Evolutionary conservation across 2,888 invertebrate species (phyloP).

Genomic region (Elgonia sp.): DNA sequence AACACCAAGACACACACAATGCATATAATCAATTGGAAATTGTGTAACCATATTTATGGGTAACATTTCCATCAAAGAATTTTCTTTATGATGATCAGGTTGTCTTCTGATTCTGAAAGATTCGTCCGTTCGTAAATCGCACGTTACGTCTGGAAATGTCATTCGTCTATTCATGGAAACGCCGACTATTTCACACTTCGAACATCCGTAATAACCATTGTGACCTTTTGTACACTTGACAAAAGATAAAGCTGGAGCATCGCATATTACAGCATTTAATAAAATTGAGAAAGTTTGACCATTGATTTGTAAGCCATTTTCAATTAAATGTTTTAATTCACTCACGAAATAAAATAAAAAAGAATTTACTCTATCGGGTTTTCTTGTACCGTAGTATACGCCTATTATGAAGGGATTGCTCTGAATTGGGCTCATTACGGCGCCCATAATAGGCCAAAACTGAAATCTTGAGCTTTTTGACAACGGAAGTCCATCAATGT

Average conservation of each 20-base stretch:
- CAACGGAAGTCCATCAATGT: conserved; percentile 25
- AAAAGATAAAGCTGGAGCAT: conserved; percentile 38
- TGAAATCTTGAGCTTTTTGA: conserved; percentile 18
- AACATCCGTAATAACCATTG: conserved; percentile 25
- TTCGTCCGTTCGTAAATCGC: conserved; percentile 16
- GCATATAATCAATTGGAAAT: conserved; percentile 43
- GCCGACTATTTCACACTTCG: neutral
- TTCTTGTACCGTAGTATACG: conserved; percentile 10
- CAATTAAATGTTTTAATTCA: conserved; percentile 11
- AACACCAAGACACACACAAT: conserved; percentile 38
- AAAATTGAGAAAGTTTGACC: neutral
- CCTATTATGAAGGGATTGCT: conserved; percentile 26
- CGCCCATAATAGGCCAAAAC: conserved; percentile 22
- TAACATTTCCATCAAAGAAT: conserved; percentile 14
- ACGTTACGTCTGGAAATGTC: conserved; percentile 37
- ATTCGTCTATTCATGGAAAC: conserved; percentile 6
- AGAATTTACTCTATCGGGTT: conserved; percentile 19
- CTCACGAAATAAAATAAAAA: conserved; percentile 26
- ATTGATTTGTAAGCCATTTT: neutral
- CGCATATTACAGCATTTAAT: conserved; percentile 39
- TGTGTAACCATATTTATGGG: conserved; percentile 11
- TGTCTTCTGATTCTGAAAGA: conserved; percentile 22
- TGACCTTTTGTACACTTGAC: conserved; percentile 26
- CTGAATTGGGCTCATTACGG: neutral
- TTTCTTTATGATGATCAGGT: conserved; percentile 10